A percentile compares a stretch with the other conserved stretches of the same genome.
phyloP scores from a whole-genome alignment of 2,888 invertebrate genomes.

The Xestia rhomboidea region DNA sequence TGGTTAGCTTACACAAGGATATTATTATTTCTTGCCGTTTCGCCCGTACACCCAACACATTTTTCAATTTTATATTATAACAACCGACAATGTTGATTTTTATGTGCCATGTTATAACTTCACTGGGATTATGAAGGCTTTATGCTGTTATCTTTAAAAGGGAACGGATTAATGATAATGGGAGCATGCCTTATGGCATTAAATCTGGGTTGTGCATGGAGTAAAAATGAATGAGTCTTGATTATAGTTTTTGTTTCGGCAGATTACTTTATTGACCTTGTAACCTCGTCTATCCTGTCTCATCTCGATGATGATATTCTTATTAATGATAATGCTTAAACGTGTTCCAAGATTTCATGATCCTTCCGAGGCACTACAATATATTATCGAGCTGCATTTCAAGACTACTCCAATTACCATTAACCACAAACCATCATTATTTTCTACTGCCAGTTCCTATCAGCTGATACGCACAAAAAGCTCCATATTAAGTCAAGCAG shows the following conservation, averaged over 20 bases:
- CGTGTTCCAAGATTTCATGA: neutral
- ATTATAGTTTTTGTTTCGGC: neutral
- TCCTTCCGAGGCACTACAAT: neutral
- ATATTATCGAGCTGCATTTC: neutral
- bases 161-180: slow-evolving; percentile 35
- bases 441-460: neutral
- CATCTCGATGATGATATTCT: neutral
- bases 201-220: slow-evolving; percentile 9
- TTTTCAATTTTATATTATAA: slow-evolving; percentile 76
- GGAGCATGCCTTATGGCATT: neutral
- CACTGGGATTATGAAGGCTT: slow-evolving; percentile 41
- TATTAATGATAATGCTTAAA: neutral
- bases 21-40: slow-evolving; percentile 85
- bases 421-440: neutral
- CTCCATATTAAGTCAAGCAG: neutral
- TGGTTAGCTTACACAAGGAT: slow-evolving; percentile 84
- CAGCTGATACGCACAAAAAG: slow-evolving; percentile 21
- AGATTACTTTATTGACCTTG: neutral
- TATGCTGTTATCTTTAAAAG: slow-evolving; percentile 24
- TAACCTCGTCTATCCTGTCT: neutral
- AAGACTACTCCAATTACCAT: neutral
- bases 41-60: slow-evolving; percentile 71
- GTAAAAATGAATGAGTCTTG: slow-evolving; percentile 9
- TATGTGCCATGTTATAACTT: slow-evolving; percentile 49
- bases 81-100: slow-evolving; percentile 60